Evolutionary conservation across 2,888 invertebrate species (phyloP), one percentile per base, ranked within the genome.

Genomic region (Phortica okadai): DNA sequence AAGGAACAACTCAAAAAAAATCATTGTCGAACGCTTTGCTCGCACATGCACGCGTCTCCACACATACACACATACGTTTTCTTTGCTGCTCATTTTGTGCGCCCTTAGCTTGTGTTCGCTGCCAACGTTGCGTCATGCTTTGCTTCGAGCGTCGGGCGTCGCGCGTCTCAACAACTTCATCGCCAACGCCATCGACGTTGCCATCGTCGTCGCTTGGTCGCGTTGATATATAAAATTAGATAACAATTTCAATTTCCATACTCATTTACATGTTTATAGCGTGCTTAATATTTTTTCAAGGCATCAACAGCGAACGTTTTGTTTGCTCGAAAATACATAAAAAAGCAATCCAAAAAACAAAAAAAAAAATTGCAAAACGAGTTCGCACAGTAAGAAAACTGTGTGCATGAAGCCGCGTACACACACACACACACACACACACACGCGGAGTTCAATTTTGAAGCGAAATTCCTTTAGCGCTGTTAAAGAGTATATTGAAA

Each of bases 211-310:
- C 56, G 70, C 54, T 73, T 25, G 45, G n/a, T 45, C 33, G 33
- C 79, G 82, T 81, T 85, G 83, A 86, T 85, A 84, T 86, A 84
- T 84, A 83, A 84, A 84, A 85, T 86, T 84, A 88, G 89, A 89
- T 89, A 89, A 89, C 86, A 89, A 88, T 89, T 89, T 89, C 89
- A 89, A 89, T 89, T 89, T 89, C 88, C 89, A 84, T 84, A 85
- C 89, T 89, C 89, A 89, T 89, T 89, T 89, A 85, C 89, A 89
- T 89, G 88, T 86, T 88, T 85, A 89, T 88, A 83, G 85, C 84
- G 85, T 86, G 82, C 83, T 87, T 85, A 85, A 85, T 87, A 87
- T 85, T 84, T 85, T 77, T 50, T 72, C 73, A 76, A 72, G 64
- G 75, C 66, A 67, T 10, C 21, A 59, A 21, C 62, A 21, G 25